These are phyloP conservation scores for Otus scops DNA, from an alignment of 2,797 vertebrate genomes.

Conservation along the genomic window DNA sequence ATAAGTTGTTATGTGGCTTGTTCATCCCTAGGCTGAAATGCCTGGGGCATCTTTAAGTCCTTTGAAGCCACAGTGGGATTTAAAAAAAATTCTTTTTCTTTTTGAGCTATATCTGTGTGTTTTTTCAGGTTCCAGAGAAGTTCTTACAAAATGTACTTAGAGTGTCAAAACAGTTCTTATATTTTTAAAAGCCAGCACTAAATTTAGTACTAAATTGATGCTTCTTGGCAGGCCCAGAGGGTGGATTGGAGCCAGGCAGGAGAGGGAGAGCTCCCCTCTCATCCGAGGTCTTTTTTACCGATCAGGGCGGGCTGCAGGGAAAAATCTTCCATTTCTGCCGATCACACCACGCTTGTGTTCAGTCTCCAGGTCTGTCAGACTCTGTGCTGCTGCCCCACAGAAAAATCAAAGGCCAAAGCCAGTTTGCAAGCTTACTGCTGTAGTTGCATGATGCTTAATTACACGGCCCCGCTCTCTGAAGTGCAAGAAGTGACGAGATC, in stretches of 20 bases:
- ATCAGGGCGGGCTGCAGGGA: not conserved
- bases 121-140: slow-evolving; percentile 3
- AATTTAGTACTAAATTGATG: not conserved
- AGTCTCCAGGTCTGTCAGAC: accelerated
- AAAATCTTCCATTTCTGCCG: not conserved
- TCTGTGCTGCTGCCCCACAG: not conserved
- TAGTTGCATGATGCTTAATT: not conserved
- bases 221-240: not conserved
- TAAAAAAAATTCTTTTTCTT: not conserved
- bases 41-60: not conserved
- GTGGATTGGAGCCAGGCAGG: not conserved
- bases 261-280: not conserved
- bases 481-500: not conserved
- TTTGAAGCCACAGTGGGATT: not conserved
- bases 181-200: slow-evolving; percentile 1
- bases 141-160: not conserved
- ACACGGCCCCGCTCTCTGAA: not conserved
- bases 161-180: not conserved
- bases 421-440: not conserved
- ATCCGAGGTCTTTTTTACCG: not conserved
- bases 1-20: not conserved
- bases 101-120: not conserved
- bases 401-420: not conserved
- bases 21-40: not conserved
- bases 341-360: not conserved